Evolutionary conservation across 2,113 vertebrate species (phyloP).

Genomic region (Garra rufa): DNA sequence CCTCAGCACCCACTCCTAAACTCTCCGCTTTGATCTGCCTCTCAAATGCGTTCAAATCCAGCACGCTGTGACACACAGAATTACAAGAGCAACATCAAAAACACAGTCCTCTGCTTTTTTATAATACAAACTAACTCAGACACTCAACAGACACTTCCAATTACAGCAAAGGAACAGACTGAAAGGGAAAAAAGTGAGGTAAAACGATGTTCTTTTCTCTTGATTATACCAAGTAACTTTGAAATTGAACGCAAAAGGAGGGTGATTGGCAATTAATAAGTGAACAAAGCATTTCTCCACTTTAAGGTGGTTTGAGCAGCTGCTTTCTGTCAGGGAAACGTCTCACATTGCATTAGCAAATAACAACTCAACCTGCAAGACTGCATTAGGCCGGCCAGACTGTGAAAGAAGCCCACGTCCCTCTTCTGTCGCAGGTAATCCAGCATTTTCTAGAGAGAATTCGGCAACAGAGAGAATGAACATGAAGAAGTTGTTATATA

Average conservation of each 20-base stretch:
- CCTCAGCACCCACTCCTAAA: constrained; percentile 90
- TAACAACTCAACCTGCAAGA: constrained; percentile 85
- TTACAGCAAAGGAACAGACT: neutral
- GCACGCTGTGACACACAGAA: constrained; percentile 77
- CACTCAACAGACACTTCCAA: constrained; percentile 2
- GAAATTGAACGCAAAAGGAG: neutral
- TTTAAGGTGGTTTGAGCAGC: neutral
- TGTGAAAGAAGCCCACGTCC: constrained; percentile 94
- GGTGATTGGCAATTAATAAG: constrained; percentile 51
- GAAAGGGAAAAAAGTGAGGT: neutral
- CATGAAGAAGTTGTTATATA: neutral
- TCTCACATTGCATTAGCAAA: constrained; percentile 25
- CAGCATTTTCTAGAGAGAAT: constrained; percentile 88
- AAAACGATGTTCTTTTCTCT: constrained; percentile 14
- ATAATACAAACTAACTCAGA: constrained; percentile 8
- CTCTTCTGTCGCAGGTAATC: constrained; percentile 91
- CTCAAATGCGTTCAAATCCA: constrained; percentile 96
- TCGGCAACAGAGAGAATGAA: constrained; percentile 2
- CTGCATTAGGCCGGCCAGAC: constrained; percentile 89
- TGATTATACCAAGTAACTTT: constrained; percentile 17
- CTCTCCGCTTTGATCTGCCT: constrained; percentile 97
- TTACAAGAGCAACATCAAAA: constrained; percentile 26
- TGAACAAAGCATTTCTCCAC: constrained; percentile 28
- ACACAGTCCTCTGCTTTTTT: constrained; percentile 18
- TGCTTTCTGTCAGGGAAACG: neutral